Conservation (phyloP, 2,113 vertebrate genomes). For the Heterocephalus glaber region DNA sequence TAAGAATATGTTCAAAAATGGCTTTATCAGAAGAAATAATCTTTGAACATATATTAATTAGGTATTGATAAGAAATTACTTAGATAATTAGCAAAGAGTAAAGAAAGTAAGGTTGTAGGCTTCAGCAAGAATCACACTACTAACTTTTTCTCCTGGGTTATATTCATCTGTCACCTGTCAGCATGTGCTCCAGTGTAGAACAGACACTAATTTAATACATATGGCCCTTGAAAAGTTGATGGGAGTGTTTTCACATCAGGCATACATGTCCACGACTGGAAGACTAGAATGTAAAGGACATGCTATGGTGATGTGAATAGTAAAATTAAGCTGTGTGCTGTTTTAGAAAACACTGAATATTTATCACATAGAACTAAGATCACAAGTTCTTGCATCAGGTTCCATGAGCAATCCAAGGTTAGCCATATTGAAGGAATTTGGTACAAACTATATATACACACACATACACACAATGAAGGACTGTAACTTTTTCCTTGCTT, state of each 20-base stretch:
- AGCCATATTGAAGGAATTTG: neutral
- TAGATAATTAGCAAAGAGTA: neutral
- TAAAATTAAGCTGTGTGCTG: neutral
- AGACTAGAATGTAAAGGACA: neutral
- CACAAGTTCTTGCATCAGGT: neutral
- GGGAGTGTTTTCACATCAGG: neutral
- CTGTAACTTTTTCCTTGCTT: neutral
- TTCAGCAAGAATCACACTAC: neutral
- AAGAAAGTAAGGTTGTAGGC: neutral
- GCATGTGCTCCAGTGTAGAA: neutral
- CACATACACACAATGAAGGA: neutral
- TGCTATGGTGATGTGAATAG: neutral
- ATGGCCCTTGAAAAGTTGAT: neutral
- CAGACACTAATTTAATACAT: neutral
- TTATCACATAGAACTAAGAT: neutral
- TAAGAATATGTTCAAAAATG: neutral
- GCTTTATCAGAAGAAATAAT: neutral
- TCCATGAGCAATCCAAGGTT: neutral
- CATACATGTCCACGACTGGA: neutral
- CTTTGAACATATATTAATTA: slow-evolving; percentile 3
- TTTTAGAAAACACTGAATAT: neutral
- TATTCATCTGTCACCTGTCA: neutral
- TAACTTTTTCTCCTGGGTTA: neutral
- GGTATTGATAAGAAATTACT: neutral
- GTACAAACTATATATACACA: neutral